Percentiles rank a stretch among this genome's conserved stretches.
Conservation (phyloP, 2,113 vertebrate genomes). For the Struthidea cinerea region DNA sequence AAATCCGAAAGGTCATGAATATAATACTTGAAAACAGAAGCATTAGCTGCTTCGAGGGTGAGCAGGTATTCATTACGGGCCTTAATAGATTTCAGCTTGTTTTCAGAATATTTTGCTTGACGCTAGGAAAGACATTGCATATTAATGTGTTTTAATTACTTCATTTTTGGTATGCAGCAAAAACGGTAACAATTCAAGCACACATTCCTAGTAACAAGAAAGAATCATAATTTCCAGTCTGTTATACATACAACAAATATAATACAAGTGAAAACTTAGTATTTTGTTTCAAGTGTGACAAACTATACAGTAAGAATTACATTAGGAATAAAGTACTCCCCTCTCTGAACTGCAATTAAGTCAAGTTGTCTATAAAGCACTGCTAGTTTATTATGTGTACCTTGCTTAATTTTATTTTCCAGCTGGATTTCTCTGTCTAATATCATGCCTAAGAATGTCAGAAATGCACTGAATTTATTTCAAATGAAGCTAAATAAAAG, state of each 20-base stretch:
- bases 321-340: background rate
- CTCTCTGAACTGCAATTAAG: background rate
- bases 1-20: slow-evolving; percentile 96
- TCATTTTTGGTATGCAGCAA: background rate
- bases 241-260: background rate
- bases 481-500: background rate
- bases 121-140: slow-evolving; percentile 75
- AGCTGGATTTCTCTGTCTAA: background rate
- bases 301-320: background rate
- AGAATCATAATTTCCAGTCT: background rate
- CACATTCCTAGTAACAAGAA: background rate
- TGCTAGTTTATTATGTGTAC: background rate
- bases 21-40: slow-evolving; percentile 98
- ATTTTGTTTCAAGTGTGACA: slow-evolving; percentile 31
- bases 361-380: background rate
- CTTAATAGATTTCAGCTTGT: slow-evolving; percentile 99
- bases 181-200: background rate
- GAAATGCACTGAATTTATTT: background rate
- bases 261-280: background rate
- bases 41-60: slow-evolving; percentile 95
- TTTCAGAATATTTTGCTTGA: slow-evolving; percentile 98
- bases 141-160: slow-evolving; percentile 8
- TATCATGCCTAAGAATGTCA: background rate
- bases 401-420: background rate
- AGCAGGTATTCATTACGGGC: slow-evolving; percentile 96